Percentiles rank a stretch among this genome's conserved stretches.
Conservation (phyloP, 2,113 vertebrate species). For the Piliocolobus tephrosceles region DNA sequence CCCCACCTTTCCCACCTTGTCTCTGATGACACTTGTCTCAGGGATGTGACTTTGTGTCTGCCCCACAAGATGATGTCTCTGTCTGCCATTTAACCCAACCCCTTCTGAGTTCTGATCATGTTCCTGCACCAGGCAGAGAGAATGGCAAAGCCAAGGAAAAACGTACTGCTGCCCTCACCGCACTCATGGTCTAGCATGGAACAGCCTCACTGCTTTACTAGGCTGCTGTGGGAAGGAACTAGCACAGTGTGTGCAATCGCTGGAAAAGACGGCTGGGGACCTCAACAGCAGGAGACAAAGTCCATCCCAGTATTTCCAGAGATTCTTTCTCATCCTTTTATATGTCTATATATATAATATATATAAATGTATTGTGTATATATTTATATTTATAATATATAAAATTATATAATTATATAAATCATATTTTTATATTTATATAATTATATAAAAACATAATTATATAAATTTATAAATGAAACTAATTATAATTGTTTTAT, state of each 20-base stretch:
- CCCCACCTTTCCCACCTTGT: not conserved
- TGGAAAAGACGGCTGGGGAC: not conserved
- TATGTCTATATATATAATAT: no score
- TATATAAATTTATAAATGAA: no score
- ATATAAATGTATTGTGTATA: no score
- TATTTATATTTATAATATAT: no score
- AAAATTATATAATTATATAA: no score
- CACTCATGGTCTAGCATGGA: accelerated
- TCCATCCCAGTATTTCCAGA: not conserved
- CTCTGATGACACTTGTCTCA: not conserved
- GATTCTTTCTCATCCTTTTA: not conserved
- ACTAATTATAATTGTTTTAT: no score
- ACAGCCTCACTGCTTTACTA: not conserved
- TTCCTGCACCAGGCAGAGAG: accelerated
- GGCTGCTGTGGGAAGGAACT: not conserved
- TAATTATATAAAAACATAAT: no score
- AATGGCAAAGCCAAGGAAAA: not conserved
- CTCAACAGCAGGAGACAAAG: not conserved
- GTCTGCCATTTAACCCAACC: not conserved
- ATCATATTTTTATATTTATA: no score
- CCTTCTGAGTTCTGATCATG: not conserved
- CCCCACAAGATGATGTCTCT: accelerated
- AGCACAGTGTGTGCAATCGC: accelerated
- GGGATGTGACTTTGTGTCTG: not conserved
- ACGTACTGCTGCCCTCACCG: accelerated